Evolutionary conservation across 2,797 vertebrate genomes (phyloP).

Genomic region (Hypotaenidia okinawae): DNA sequence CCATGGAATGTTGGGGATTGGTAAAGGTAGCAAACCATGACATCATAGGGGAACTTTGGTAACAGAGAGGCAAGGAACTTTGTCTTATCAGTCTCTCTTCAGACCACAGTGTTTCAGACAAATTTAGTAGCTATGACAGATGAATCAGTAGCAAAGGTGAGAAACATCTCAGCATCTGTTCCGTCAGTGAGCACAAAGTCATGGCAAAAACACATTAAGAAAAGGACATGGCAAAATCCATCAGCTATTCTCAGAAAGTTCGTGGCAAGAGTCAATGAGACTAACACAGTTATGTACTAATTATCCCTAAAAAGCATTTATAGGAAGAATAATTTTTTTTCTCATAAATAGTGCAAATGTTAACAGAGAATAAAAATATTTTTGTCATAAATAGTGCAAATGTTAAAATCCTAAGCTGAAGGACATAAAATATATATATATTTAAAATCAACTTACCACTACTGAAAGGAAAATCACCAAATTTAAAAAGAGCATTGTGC

Average conservation of each 20-base stretch:
- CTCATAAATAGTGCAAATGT: background rate
- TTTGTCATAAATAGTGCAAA: background rate
- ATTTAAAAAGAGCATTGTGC: background rate
- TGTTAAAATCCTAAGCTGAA: background rate
- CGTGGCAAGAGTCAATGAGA: background rate
- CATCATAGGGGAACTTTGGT: conserved; percentile 29
- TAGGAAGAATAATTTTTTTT: background rate
- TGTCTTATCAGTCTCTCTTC: conserved; percentile 45
- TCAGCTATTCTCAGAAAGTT: background rate
- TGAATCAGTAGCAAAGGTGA: background rate
- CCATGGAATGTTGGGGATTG: conserved; percentile 73
- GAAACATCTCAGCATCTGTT: conserved; percentile 26
- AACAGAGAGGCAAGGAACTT: background rate
- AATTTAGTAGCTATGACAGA: background rate
- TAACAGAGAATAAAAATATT: background rate
- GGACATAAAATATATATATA: background rate
- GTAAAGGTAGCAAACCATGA: conserved; percentile 36
- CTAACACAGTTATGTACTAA: background rate
- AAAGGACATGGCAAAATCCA: background rate
- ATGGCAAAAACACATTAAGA: background rate
- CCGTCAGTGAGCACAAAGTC: background rate
- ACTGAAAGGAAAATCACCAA: background rate
- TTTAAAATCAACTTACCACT: background rate
- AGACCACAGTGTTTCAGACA: conserved; percentile 12
- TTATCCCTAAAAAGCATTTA: background rate